Evolutionary conservation across 1,140 invertebrate species (phyloP), one percentile per base, ranked within the genome.

Genomic region (Rhyzopertha dominica): DNA sequence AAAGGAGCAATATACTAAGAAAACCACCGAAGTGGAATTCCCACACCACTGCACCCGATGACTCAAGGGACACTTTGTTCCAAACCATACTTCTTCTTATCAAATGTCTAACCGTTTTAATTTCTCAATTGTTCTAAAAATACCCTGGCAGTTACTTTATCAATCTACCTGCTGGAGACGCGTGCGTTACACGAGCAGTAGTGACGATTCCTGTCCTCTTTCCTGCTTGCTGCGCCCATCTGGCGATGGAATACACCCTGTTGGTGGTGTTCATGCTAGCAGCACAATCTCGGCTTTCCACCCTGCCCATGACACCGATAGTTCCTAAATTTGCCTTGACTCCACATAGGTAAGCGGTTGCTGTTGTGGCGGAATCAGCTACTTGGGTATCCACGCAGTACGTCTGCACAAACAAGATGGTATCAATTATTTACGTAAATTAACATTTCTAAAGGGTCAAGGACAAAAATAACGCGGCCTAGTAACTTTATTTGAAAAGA

Each of bases 291-390:
- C 70, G 66, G 20, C 72, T 64, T 3, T 72, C 74, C 0, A 83
- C 78, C n/a, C 75, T 72, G 0, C 75, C 80, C 47, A 82, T 80
- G 0, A 92, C 74, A 0, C 89, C 89, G 1, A 92, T 71, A 1
- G 82, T 85, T n/a, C 78, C 84, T 29, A 77, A 78, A 58, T 90
- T 90, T 1, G 79, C 80, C 67, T 95, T 95, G 1, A 92, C 81
- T 3, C 91, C 91, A 5, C 76, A 74, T 12, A 93, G 70, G 54
- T 87, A 88, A 0, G 90, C 86, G 0, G 89, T 93, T 0, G 83
- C 85, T 1, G 73, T 73, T 45, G 73, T 75, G 1, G 72, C 71
- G 0, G 72, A 76, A 43, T 94, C 90, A 0, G 90, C 76, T 0
- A 84, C 80, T 73, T 90, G 86, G 17, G 75, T 75, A 65, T 92